Evolutionary conservation across 2,888 invertebrate species (phyloP), one percentile per base, ranked within the genome.

Genomic region (Phragmatobia fuliginosa): DNA sequence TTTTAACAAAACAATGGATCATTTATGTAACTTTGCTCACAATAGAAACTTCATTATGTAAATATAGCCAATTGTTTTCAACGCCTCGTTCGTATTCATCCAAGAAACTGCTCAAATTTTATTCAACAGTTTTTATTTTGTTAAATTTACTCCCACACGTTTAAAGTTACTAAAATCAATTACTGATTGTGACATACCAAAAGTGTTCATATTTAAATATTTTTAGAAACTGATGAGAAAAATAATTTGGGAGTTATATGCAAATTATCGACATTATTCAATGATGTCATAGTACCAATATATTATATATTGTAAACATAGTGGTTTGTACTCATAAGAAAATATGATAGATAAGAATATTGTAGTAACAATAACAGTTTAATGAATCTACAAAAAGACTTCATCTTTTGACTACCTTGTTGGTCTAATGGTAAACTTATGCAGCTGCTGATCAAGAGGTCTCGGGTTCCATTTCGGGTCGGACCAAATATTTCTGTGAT

Each of bases 31-130:
- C 33, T 36, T 16, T 18, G 16, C 61, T 41, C 16, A 62, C 62
- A 56, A 52, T 58, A 45, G 28, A 68, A 68, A 33, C 52, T 58
- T n/a, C 28, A 61, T 68, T 68, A 68, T 63, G 68, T 68, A 68
- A 68, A 68, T 63, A 68, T 45, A 25, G 32, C 58, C 68, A 63
- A 68, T 68, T 68, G 68, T 68, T 28, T 68, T 62, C 62, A 38
- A 38, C 21, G 41, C 41, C 60, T 62, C 31, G 59, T 56, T 56
- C 56, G 67, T 56, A 67, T 49, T 67, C 58, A 32, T 16, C 31
- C 16, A 61, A 49, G 67, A n/a, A 56, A 62, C 21, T 36, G 10
- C 28, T 36, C 21, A 38, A 31, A 66, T 18, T 66, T 10, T 25
- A 6, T 58, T 45, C 3, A 41, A 66, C 59, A 32, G 31, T 59